These are phyloP conservation scores for Leptinotarsa rubiginosa DNA, from an alignment of 2,888 invertebrate genomes.

Conservation along the genomic window DNA sequence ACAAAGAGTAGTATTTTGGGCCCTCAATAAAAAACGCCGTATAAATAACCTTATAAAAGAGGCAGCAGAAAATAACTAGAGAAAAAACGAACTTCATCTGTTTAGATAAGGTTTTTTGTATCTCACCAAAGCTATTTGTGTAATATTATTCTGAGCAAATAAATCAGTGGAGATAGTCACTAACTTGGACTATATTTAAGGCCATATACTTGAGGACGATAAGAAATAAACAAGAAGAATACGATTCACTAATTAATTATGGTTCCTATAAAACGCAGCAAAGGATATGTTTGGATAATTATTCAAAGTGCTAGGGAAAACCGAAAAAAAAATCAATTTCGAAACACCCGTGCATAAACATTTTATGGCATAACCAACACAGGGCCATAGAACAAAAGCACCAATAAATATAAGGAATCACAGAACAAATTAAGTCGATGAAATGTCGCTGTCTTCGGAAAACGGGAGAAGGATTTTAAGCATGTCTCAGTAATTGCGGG, in stretches of 20 bases:
- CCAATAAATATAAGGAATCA: conserved; percentile 18
- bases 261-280: background rate
- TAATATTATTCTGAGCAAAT: background rate
- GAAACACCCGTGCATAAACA: background rate
- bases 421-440: conserved; percentile 38
- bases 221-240: background rate
- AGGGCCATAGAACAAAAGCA: background rate
- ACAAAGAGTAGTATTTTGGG: no score
- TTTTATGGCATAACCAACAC: background rate
- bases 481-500: conserved; percentile 58
- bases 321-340: no score
- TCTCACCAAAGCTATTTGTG: background rate
- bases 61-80: background rate
- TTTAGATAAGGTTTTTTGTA: background rate
- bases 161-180: conserved; percentile 3
- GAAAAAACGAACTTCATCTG: background rate
- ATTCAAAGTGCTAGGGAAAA: no score
- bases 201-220: background rate
- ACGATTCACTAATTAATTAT: background rate
- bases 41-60: background rate
- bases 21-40: no score
- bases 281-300: background rate
- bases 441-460: conserved; percentile 41
- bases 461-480: conserved; percentile 45
- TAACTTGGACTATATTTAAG: background rate